Base-by-base conservation (phyloP, 2,888 invertebrate species). In the Dermolepida albohirtum region DNA sequence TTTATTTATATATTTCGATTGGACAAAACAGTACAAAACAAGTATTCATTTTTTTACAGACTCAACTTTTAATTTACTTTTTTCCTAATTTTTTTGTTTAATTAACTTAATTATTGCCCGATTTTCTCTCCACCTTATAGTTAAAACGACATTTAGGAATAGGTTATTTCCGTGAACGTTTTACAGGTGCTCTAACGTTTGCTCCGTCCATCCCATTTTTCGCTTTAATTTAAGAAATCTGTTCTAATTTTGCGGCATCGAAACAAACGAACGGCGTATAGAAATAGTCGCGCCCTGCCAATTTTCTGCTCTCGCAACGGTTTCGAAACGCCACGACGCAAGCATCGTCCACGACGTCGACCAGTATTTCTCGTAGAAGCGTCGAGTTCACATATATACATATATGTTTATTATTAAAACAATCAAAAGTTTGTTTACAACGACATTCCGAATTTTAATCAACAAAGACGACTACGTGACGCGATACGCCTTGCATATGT, bases 211-310 rank as follows among this genome's bases (percentile, higher is more conserved):
- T 52, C 17, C 43, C 34, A 39, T 54, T 64, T 52, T 59, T 49
- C 55, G 43, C 49, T 57, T 66, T 66, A 66, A 66, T 59, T 66
- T 66, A 57, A 59, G 66, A 59, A 47, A 50, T 59, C 57, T 49
- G 66, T 54, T 66, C 66, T 59, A 66, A 57, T 66, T 66, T 51
- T 59, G 55, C 54, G 66, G 55, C 47, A 59, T 40, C 66, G 55
- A 66, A 66, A 66, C 66, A 66, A 66, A 66, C 59, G 59, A 49
- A 49, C 47, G 52, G 54, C 55, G 66, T 57, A 59, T 57, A 57
- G 59, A 66, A 59, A 66, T 57, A 59, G 57, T 66, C 57, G 66
- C 50, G 49, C 66, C 57, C 49, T 66, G 66, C 66, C 66, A 66
- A 66, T 49, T 66, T 66, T 22, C 49, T 66, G 57, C 64, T 62